Conservation (phyloP, 2,888 invertebrate species). For the Willowsia nigromaculata region DNA sequence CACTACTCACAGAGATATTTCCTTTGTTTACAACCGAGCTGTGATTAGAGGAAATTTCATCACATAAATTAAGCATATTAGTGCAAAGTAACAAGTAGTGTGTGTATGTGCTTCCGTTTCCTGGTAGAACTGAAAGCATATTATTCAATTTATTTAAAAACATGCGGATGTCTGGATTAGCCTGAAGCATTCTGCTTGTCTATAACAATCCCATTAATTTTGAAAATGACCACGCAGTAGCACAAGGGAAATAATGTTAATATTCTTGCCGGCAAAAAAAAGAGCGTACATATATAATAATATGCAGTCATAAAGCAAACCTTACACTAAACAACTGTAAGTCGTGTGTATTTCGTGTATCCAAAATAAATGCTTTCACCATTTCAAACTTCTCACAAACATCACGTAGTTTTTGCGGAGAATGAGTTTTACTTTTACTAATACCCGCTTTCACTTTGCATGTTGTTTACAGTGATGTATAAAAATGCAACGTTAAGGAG, state of each 20-base stretch:
- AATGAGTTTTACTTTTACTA: background rate
- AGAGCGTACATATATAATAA: background rate
- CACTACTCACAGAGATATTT: background rate
- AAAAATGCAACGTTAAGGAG: conserved; percentile 72
- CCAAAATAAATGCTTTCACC: background rate
- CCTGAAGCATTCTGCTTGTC: background rate
- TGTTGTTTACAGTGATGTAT: conserved; percentile 74
- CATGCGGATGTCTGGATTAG: background rate
- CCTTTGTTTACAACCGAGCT: background rate
- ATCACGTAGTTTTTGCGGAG: background rate
- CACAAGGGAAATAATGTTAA: too few species aligned
- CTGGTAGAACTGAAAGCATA: background rate
- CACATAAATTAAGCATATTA: background rate
- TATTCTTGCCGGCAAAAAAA: too few species aligned
- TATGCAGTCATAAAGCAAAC: background rate
- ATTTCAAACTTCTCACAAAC: background rate
- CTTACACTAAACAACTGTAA: too few species aligned
- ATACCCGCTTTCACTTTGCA: background rate
- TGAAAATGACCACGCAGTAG: background rate
- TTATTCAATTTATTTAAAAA: background rate
- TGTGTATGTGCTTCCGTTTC: background rate
- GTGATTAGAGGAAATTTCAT: background rate
- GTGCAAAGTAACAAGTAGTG: background rate
- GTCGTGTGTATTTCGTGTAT: too few species aligned
- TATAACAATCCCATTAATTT: background rate